phyloP scores from a whole-genome alignment of 1,140 invertebrate species.

The Hestina assimilis region DNA sequence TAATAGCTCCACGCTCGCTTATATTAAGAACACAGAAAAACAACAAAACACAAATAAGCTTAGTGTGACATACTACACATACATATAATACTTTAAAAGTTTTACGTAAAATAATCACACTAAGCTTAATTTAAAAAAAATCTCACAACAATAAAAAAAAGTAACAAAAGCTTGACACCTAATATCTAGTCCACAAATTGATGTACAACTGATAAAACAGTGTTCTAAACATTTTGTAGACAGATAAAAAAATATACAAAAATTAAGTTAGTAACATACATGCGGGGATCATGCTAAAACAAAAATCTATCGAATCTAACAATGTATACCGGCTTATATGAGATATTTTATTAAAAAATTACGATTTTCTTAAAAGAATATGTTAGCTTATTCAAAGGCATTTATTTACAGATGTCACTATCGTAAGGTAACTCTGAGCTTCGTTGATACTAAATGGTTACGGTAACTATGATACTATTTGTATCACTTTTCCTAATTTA shows the following conservation, averaged over 20 bases:
- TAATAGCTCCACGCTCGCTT: constrained; percentile 50
- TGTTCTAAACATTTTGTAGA: not conserved
- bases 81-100: not conserved
- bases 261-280: constrained; percentile 38
- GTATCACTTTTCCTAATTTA: no score
- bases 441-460: no score
- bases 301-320: no score
- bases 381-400: no score
- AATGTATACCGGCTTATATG: no score
- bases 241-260: not conserved
- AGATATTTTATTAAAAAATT: no score
- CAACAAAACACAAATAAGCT: constrained; percentile 27
- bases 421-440: no score
- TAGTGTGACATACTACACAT: not conserved
- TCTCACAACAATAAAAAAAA: not conserved
- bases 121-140: not conserved
- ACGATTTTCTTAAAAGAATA: no score
- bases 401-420: no score
- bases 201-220: not conserved
- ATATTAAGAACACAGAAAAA: constrained; percentile 39
- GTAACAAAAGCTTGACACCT: constrained; percentile 14
- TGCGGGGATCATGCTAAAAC: constrained; percentile 28
- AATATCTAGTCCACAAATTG: constrained; percentile 4
- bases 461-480: no score
- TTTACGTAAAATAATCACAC: not conserved